Evolutionary conservation across 2,113 vertebrate species (phyloP), one percentile per base, ranked within the genome.

Genomic region (Solea solea): DNA sequence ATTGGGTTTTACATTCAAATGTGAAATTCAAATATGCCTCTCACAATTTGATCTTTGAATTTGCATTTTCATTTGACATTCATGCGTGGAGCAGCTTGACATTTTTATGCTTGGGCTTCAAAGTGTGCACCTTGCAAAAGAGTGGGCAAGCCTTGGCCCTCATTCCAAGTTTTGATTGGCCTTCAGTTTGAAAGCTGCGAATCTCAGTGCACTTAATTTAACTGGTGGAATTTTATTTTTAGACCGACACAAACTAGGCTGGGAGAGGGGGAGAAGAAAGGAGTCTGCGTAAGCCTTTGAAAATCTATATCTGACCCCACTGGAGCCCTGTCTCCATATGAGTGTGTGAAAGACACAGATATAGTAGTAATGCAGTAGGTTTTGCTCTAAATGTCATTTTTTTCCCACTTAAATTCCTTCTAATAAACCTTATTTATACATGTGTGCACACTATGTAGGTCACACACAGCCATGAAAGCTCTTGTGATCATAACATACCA

Each of bases 191-290:
- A 84, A 83, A 72, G 80, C 69, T 16, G 59, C 0, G 27, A 77
- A 70, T 77, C 69, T 87, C 83, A 66, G 84, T 86, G 74, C 88
- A 85, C 89, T 91, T 88, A 84, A 91, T 92, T 93, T 89, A 92
- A 90, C 86, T 6, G 51, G 42, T 12, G 81, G 89, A 92, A 91
- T 90, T 86, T 88, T 90, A 93, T 91, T 92, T 92, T 89, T 88
- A 80, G 83, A 86, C 70, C 25, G 5, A 40, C 42, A 45, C 69
- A 76, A 84, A 80, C 78, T 41, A 62, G 74, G 67, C 64, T 66
- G 73, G 80, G 62, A 1, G 77, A 58, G 72, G 44, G 49, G 25
- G 52, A 8, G 21, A 52, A 2, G 51, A 52, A 41, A 25, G 4
- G 45, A 45, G n/a, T 60, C 28, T 9, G 27, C 40, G 52, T 72